Evolutionary conservation across 2,797 vertebrate species (phyloP).

Genomic region (Muscicapa comitata): DNA sequence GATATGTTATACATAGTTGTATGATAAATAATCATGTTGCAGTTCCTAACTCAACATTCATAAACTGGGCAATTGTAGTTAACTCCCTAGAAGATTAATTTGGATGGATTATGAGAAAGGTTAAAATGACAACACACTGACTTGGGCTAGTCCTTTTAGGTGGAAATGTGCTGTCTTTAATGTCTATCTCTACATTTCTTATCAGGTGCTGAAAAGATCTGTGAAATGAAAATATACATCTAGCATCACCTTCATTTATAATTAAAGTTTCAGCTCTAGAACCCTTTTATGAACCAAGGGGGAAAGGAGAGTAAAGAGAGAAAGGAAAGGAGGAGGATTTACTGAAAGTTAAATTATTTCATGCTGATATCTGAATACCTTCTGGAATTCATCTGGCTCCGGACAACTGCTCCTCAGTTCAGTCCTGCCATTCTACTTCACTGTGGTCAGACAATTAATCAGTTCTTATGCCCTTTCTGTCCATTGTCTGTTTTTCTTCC

Average conservation of each 20-base stretch:
- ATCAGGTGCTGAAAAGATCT: background rate
- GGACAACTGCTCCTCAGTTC: background rate
- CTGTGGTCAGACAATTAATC: background rate
- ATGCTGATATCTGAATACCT: background rate
- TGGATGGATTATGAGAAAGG: background rate
- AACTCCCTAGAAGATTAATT: background rate
- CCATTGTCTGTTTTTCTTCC: conserved; percentile 36
- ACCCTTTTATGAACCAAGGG: background rate
- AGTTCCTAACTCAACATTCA: background rate
- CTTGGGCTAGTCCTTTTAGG: background rate
- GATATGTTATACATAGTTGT: background rate
- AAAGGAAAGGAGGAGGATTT: background rate
- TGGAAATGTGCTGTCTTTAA: background rate
- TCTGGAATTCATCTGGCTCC: background rate
- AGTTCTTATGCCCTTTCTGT: background rate
- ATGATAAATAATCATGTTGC: background rate
- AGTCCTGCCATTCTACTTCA: background rate
- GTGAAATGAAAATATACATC: background rate
- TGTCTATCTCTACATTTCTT: background rate
- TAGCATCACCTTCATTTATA: background rate
- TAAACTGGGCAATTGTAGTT: background rate
- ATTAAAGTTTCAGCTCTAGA: background rate
- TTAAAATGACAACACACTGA: background rate
- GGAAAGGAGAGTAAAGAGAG: background rate
- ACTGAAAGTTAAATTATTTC: background rate